Evolutionary conservation across 2,888 invertebrate genomes (phyloP), one percentile per base, ranked within the genome.

Genomic region (Athripsodes cinereus): DNA sequence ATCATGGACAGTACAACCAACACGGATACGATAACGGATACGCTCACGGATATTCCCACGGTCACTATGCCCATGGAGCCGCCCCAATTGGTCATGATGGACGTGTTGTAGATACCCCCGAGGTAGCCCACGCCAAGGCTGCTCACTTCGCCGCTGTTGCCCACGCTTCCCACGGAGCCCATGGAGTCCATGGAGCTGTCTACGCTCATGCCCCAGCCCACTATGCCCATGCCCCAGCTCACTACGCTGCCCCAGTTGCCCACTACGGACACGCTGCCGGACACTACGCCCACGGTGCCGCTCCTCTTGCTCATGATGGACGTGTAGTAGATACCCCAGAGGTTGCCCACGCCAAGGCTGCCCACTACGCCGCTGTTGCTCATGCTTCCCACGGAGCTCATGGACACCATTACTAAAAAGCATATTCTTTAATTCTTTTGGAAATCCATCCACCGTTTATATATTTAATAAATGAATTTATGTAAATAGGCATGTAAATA

Each of bases 81-180:
- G 54, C 40, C 55, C 35, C 16, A 5, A 22, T 40, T 40, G 79
- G 81, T 22, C 81, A 81, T 62, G 78, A 79, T 66, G 78, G 78
- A 22, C 77, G 78, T 71, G 82, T 83, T 69, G 47, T 47, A 47
- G 55, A 55, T 22, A 55, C 55, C 50, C 55, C 55, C 22, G 55
- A 49, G 19, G 55, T 55, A 11, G 58, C 58, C 22, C 81, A 80
- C 63, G 58, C 58, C 40, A 58, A 58, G 51, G 58, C 58, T 51
- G 53, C 79, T 52, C 83, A 84, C 60, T 57, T 57, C 52, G 57
- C 60, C 53, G 59, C 59, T 47, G 21, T 47, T 16, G 49, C 53
- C 50, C 44, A 40, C 40, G 58, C 58, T 54, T 46, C 53, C 11
- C 49, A 50, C 51, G 56, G 49, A 19, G 50, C 50, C 6, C 19